A percentile compares a stretch with the other conserved stretches of the same genome.
Conservation (phyloP, 2,113 vertebrate genomes). For the Xenopus tropicalis region DNA sequence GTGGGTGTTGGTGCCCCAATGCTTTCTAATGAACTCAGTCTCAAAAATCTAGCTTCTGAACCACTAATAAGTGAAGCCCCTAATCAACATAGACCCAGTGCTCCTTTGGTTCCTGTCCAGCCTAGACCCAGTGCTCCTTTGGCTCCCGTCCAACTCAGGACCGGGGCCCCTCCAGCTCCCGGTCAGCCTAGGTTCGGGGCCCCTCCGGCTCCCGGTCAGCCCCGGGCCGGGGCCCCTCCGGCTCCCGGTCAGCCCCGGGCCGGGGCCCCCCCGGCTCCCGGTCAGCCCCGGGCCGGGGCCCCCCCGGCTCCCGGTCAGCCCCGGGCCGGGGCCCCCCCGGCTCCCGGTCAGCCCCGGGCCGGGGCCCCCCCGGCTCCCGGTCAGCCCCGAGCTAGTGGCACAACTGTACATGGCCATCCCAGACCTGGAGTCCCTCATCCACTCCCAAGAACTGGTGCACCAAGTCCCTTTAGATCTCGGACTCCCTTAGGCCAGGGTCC, state of each 20-base stretch:
- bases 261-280: neutral
- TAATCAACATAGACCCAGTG: neutral
- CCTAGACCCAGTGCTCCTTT: neutral
- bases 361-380: conserved; percentile 9
- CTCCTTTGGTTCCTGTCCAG: neutral
- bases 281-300: neutral
- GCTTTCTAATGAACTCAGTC: too few relatives aligned
- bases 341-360: neutral
- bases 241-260: neutral
- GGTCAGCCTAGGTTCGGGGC: neutral
- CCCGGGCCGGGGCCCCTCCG: neutral
- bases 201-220: neutral
- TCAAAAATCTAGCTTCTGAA: too few relatives aligned
- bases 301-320: neutral
- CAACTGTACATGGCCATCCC: neutral
- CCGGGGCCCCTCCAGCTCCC: neutral
- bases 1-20: too few relatives aligned
- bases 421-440: neutral
- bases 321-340: neutral
- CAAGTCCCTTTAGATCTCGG: neutral
- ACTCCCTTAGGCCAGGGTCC: neutral
- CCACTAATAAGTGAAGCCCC: neutral
- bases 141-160: neutral
- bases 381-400: neutral
- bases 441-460: neutral